A percentile compares a stretch with the other conserved stretches of the same genome.
Conservation (phyloP, 2,888 invertebrate species). For the Heteropelma amictum region DNA sequence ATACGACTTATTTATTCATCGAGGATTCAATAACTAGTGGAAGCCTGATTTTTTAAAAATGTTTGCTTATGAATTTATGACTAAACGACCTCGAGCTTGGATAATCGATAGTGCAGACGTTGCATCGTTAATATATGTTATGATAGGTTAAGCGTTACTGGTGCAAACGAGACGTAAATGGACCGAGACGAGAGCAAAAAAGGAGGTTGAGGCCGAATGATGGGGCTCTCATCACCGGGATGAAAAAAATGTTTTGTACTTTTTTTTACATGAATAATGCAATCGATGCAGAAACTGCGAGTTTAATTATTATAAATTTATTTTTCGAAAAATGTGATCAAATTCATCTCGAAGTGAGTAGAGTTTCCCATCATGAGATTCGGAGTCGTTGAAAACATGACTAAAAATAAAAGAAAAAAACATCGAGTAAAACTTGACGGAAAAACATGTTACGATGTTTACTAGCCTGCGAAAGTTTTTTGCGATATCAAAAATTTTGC, state of each 20-base stretch:
- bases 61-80: not conserved
- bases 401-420: too few relatives aligned
- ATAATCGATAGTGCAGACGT: not conserved
- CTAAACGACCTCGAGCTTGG: constrained; percentile 18
- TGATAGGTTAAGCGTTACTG: constrained; percentile 13
- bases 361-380: too few relatives aligned
- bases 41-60: not conserved
- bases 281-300: not conserved
- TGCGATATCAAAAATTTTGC: not conserved
- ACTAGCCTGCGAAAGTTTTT: not conserved
- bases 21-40: not conserved
- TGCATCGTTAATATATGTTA: constrained; percentile 8
- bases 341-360: too few relatives aligned
- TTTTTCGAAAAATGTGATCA: too few relatives aligned
- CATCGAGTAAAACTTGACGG: too few relatives aligned
- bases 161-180: constrained; percentile 53
- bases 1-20: not conserved
- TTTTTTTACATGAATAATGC: constrained; percentile 37
- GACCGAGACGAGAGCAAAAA: constrained; percentile 63
- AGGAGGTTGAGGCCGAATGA: constrained; percentile 66
- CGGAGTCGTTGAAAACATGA: too few relatives aligned
- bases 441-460: too few relatives aligned
- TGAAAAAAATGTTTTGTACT: constrained; percentile 5
- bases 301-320: too few relatives aligned
- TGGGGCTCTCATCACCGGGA: not conserved